Conservation (phyloP, 2,113 vertebrate genomes). For the Gavia stellata region DNA sequence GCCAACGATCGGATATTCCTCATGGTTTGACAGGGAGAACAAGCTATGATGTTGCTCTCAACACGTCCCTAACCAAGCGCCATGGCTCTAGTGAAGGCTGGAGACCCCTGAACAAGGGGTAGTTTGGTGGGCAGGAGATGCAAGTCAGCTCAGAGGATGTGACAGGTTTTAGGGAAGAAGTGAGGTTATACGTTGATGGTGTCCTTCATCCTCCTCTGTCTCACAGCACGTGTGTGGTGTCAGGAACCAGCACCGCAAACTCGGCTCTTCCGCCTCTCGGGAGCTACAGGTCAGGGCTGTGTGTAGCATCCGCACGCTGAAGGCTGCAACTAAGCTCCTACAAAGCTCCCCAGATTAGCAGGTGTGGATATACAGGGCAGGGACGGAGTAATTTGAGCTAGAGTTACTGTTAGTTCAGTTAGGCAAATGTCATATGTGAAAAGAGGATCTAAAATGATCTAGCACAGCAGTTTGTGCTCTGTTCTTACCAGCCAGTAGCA, state of each 20-base stretch:
- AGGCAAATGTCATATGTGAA: slow-evolving; percentile 38
- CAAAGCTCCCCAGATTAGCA: slow-evolving; percentile 43
- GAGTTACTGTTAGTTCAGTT: not conserved
- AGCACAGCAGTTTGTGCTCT: not conserved
- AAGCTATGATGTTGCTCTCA: not conserved
- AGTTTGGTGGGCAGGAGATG: not conserved
- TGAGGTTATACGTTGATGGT: fast-evolving
- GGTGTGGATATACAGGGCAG: not conserved
- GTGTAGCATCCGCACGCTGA: not conserved
- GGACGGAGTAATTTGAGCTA: not conserved
- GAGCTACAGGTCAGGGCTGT: not conserved
- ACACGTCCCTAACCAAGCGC: not conserved
- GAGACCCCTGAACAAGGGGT: not conserved
- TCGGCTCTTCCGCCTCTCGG: fast-evolving
- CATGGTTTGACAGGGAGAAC: not conserved
- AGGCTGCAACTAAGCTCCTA: not conserved
- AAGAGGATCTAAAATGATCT: not conserved
- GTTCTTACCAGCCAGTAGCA: not conserved
- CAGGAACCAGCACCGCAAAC: not conserved
- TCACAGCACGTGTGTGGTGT: fast-evolving
- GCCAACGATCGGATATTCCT: not conserved
- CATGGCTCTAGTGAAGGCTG: not conserved
- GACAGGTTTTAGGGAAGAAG: not conserved
- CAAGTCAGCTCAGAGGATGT: not conserved
- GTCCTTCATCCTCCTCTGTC: not conserved